These are phyloP conservation scores for Rostratula benghalensis DNA, from an alignment of 2,113 vertebrate species.

Conservation along the genomic window DNA sequence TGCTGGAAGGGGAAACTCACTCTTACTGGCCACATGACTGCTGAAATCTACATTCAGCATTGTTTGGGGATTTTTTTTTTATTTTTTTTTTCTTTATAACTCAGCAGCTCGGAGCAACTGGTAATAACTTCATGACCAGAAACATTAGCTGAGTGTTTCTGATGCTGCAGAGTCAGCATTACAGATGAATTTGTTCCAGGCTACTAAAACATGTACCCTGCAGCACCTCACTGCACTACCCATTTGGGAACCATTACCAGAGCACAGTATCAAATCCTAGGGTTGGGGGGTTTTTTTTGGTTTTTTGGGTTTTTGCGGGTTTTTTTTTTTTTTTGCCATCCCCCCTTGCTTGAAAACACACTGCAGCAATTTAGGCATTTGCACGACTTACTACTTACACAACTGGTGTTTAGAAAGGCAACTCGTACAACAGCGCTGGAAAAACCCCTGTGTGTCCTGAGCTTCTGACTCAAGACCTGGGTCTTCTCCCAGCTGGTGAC, in stretches of 20 bases:
- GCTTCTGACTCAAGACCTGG: neutral
- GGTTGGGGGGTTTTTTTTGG: too few species aligned
- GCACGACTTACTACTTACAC: neutral
- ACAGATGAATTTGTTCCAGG: neutral
- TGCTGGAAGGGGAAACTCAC: slow-evolving; percentile 65
- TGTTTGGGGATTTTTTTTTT: neutral
- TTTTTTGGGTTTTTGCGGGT: too few species aligned
- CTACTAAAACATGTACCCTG: neutral
- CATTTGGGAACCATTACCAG: neutral
- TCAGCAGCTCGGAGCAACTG: neutral
- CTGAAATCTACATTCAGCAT: slow-evolving; percentile 45
- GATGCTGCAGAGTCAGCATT: slow-evolving; percentile 9
- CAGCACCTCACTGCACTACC: neutral
- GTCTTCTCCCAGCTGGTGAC: neutral
- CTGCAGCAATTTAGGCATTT: neutral
- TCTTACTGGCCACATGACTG: slow-evolving; percentile 59
- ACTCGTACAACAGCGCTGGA: neutral
- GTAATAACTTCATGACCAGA: neutral
- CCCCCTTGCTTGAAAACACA: neutral
- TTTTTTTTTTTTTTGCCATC: neutral
- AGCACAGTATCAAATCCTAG: neutral
- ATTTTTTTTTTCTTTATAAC: neutral
- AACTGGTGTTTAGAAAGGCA: neutral
- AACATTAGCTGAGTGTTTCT: slow-evolving; percentile 9
- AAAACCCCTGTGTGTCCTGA: neutral